Evolutionary conservation across 2,888 invertebrate genomes (phyloP).

Genomic region (Merodon equestris): DNA sequence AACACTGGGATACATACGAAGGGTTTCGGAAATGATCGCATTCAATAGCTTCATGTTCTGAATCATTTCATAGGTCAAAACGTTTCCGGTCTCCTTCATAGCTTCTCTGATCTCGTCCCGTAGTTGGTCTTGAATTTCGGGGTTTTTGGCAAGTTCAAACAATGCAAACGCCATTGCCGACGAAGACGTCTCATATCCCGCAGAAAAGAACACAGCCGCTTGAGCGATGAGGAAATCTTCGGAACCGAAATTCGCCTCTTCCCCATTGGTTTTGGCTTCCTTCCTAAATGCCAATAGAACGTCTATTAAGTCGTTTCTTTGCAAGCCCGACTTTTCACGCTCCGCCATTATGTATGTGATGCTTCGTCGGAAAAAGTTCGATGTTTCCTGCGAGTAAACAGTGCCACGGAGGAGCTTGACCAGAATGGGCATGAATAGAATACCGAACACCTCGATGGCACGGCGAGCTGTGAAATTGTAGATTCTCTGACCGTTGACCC

Average conservation of each 20-base stretch:
- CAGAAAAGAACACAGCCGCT: conserved; percentile 75
- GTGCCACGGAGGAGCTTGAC: conserved; percentile 63
- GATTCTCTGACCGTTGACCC: conserved; percentile 66
- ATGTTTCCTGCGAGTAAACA: conserved; percentile 69
- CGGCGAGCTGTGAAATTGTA: conserved; percentile 61
- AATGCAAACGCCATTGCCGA: conserved; percentile 77
- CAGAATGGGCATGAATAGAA: conserved; percentile 71
- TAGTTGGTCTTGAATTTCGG: conserved; percentile 76
- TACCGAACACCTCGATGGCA: conserved; percentile 65
- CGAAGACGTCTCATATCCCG: conserved; percentile 76
- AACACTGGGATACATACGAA: conserved; percentile 77
- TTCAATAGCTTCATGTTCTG: conserved; percentile 63
- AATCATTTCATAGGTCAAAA: conserved; percentile 65
- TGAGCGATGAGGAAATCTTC: conserved; percentile 74
- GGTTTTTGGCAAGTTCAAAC: conserved; percentile 76
- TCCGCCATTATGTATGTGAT: conserved; percentile 76
- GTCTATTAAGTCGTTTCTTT: conserved; percentile 78
- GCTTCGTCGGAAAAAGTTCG: conserved; percentile 73
- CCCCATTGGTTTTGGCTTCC: conserved; percentile 1
- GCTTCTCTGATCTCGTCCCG: conserved; percentile 77
- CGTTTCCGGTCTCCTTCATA: conserved; percentile 52
- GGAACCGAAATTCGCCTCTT: background rate
- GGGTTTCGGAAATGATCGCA: conserved; percentile 74
- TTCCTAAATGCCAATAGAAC: conserved; percentile 76
- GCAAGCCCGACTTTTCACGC: conserved; percentile 73